Evolutionary conservation across 2,888 invertebrate genomes (phyloP).

Genomic region (Tiliacea citrago): DNA sequence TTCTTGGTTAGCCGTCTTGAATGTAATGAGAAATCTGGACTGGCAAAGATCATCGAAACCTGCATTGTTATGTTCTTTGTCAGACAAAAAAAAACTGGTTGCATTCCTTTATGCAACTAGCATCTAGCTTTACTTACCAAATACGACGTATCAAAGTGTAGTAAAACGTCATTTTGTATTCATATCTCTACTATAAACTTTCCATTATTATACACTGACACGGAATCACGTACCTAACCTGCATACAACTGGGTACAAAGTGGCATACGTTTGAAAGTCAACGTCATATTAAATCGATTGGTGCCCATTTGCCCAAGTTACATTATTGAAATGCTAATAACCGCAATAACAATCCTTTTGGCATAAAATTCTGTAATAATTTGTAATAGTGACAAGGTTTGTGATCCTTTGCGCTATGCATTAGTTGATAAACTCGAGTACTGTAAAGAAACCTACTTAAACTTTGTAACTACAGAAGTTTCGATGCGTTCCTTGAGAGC

Average conservation of each 20-base stretch:
- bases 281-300: constrained; percentile 46
- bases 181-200: constrained; percentile 52
- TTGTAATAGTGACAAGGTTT: constrained; percentile 4
- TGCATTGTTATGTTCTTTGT: constrained; percentile 22
- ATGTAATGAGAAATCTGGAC: constrained; percentile 51
- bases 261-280: constrained; percentile 53
- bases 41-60: constrained; percentile 43
- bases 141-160: constrained; percentile 31
- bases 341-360: constrained; percentile 11
- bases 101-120: constrained; percentile 39
- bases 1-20: constrained; percentile 21
- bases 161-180: constrained; percentile 53
- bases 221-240: constrained; percentile 58
- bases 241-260: constrained; percentile 38
- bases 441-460: constrained; percentile 9
- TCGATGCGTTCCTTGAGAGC: constrained; percentile 25
- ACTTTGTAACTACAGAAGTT: constrained; percentile 11
- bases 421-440: background rate
- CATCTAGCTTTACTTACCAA: constrained; percentile 29
- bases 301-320: constrained; percentile 31
- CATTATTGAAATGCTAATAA: constrained; percentile 37
- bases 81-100: constrained; percentile 36
- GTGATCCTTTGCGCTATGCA: background rate
- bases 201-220: constrained; percentile 60
- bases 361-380: background rate